Evolutionary conservation across 2,888 invertebrate genomes (phyloP).

Genomic region (Dasypogon diadema): DNA sequence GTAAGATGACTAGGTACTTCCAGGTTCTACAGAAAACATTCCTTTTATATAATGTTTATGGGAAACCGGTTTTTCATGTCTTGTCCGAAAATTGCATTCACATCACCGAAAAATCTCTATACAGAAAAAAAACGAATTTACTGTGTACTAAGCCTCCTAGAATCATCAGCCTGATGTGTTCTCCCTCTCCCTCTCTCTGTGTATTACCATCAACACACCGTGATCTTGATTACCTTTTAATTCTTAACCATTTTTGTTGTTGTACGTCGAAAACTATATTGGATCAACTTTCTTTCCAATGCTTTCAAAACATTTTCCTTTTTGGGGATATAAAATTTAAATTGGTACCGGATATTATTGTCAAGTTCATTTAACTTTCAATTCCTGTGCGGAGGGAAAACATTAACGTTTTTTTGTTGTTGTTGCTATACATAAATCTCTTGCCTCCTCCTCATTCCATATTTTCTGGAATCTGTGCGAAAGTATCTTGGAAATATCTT

Average conservation of each 20-base stretch:
- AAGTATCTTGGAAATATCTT: too few relatives aligned
- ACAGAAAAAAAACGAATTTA: too few relatives aligned
- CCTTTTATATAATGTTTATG: neutral
- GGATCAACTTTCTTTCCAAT: neutral
- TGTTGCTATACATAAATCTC: constrained; percentile 14
- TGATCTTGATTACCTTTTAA: too few relatives aligned
- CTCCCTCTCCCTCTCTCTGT: too few relatives aligned
- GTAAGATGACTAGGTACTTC: neutral
- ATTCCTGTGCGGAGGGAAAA: neutral
- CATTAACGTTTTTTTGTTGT: neutral
- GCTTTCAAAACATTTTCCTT: neutral
- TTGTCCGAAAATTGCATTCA: constrained; percentile 40
- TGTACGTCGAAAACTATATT: too few relatives aligned
- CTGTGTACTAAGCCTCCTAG: too few relatives aligned
- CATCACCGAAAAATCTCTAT: too few relatives aligned
- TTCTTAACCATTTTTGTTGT: too few relatives aligned
- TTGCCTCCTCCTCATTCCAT: too few relatives aligned
- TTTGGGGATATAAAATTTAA: neutral
- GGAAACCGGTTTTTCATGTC: constrained; percentile 28
- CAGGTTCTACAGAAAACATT: neutral
- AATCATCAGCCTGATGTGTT: too few relatives aligned
- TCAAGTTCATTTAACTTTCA: neutral
- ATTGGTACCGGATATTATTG: neutral
- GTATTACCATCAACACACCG: neutral
- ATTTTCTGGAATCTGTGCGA: neutral